Evolutionary conservation across 2,888 invertebrate species (phyloP).

Genomic region (Willowsia nigromaculata): DNA sequence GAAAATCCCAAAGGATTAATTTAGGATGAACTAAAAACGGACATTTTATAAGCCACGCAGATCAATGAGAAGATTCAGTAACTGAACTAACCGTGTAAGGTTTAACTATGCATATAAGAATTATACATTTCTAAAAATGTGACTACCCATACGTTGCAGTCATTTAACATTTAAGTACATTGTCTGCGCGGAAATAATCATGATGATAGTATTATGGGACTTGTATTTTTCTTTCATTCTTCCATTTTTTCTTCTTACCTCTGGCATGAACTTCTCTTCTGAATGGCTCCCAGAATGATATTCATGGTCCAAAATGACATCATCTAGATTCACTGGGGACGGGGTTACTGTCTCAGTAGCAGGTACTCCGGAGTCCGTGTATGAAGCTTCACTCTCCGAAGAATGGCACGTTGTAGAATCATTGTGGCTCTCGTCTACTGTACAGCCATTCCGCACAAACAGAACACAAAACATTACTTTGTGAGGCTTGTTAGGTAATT

Average conservation of each 20-base stretch:
- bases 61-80: not conserved
- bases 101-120: not conserved
- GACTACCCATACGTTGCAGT: not conserved
- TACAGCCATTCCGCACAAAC: not conserved
- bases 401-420: conserved; percentile 70
- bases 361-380: conserved; percentile 78
- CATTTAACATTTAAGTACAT: not conserved
- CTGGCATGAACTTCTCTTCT: conserved; percentile 57
- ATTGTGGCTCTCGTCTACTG: conserved; percentile 61
- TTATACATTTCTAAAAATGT: not conserved
- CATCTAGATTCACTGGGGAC: conserved; percentile 77
- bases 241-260: conserved; percentile 47
- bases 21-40: not conserved
- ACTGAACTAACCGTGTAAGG: too few relatives aligned
- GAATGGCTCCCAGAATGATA: conserved; percentile 63
- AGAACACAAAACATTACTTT: conserved; percentile 41
- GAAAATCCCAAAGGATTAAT: conserved; percentile 41
- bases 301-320: conserved; percentile 73
- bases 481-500: conserved; percentile 7
- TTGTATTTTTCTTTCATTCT: not conserved
- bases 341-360: conserved; percentile 77
- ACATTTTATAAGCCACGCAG: not conserved
- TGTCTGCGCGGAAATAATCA: conserved; percentile 15
- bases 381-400: conserved; percentile 77
- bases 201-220: not conserved